Conservation (phyloP, 2,888 invertebrate genomes). For the Crepidodera aurea region DNA sequence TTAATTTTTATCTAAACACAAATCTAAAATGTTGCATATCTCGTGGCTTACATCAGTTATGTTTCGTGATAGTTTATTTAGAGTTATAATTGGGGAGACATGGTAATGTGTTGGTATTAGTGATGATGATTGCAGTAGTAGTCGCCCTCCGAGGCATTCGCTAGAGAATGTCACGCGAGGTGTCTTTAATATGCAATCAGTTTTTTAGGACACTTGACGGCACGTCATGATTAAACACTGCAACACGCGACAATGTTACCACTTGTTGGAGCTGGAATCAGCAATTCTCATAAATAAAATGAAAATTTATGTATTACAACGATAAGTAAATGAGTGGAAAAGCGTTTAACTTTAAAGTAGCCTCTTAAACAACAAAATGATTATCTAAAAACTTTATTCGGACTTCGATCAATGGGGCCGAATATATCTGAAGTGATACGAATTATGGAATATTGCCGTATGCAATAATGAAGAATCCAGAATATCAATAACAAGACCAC, state of each 20-base stretch:
- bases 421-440: no score
- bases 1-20: no score
- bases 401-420: no score
- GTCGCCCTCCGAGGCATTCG: conserved; percentile 6
- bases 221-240: conserved; percentile 40
- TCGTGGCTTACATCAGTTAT: not conserved
- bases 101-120: conserved; percentile 12
- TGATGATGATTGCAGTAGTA: not conserved
- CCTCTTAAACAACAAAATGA: no score
- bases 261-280: conserved; percentile 38
- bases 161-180: conserved; percentile 37
- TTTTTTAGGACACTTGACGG: conserved; percentile 43
- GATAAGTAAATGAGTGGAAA: no score
- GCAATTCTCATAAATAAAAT: no score
- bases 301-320: no score
- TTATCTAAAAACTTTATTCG: no score
- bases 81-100: not conserved
- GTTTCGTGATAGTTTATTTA: conserved; percentile 2
- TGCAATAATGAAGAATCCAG: no score
- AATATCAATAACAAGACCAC: no score
- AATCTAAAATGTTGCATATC: not conserved
- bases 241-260: conserved; percentile 43
- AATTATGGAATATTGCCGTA: no score
- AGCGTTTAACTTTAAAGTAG: no score
- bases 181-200: conserved; percentile 45